phyloP scores from a whole-genome alignment of 2,797 vertebrate species.

The Galagoides demidoff region DNA sequence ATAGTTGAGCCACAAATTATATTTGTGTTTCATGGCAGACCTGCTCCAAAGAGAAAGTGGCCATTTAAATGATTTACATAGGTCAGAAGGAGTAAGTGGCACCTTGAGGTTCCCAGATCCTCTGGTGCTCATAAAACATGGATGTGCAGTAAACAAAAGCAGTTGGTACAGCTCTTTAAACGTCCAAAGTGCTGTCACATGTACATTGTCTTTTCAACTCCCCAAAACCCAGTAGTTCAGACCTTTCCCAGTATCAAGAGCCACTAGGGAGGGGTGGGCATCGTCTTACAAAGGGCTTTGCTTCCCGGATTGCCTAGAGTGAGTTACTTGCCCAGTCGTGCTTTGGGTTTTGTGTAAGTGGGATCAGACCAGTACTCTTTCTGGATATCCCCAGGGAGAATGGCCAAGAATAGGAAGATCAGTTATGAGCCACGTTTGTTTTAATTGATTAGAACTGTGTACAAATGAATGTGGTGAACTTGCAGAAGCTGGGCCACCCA shows the following conservation, averaged over 20 bases:
- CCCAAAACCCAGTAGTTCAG: background rate
- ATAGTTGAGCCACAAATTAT: background rate
- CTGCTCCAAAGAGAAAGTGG: background rate
- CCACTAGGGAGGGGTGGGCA: background rate
- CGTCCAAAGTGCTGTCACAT: background rate
- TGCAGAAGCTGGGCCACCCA: background rate
- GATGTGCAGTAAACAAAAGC: background rate
- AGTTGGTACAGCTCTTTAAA: background rate
- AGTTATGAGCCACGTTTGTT: background rate
- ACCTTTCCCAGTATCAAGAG: background rate
- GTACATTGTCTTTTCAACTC: background rate
- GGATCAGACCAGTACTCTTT: background rate
- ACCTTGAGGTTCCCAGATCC: background rate
- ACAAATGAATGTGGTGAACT: background rate
- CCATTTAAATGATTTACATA: background rate
- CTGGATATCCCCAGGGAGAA: background rate
- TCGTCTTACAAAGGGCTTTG: background rate
- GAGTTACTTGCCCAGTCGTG: background rate
- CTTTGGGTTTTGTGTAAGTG: background rate
- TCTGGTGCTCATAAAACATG: background rate
- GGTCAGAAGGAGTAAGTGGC: background rate
- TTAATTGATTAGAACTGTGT: background rate
- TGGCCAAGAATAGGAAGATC: background rate
- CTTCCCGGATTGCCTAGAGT: background rate
- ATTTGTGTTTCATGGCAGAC: background rate